phyloP scores from a whole-genome alignment of 2,888 invertebrate genomes.

The Tetheella fluctuosa region DNA sequence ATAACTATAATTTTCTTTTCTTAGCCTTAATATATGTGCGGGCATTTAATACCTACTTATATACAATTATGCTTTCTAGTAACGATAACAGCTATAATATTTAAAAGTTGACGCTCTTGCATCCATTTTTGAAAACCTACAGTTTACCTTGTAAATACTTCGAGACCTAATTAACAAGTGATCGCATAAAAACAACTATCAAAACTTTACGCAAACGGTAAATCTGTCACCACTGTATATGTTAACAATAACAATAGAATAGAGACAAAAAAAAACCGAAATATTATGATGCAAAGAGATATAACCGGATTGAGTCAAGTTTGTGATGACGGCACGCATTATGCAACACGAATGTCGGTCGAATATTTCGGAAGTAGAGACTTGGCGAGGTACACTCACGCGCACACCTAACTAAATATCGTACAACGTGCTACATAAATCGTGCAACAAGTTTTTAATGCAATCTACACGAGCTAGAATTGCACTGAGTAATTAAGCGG shows the following conservation, averaged over 20 bases:
- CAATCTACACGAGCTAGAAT: not conserved
- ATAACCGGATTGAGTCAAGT: constrained; percentile 34
- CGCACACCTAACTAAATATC: constrained; percentile 22
- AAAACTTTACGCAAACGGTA: not conserved
- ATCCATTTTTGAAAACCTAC: not conserved
- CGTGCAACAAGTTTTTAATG: not conserved
- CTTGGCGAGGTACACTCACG: constrained; percentile 18
- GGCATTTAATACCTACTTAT: no score
- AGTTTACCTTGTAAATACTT: not conserved
- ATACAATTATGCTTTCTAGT: not conserved
- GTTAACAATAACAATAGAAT: not conserved
- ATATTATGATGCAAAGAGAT: not conserved
- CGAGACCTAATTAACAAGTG: no score
- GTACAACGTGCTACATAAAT: constrained; percentile 17
- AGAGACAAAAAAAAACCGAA: not conserved
- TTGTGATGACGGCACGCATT: constrained; percentile 46
- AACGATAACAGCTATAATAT: not conserved
- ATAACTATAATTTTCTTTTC: no score
- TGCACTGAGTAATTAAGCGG: not conserved
- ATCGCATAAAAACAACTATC: not conserved
- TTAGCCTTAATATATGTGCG: no score
- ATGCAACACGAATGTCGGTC: constrained; percentile 63
- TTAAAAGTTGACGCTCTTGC: not conserved
- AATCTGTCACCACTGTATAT: not conserved
- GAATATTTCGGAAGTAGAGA: constrained; percentile 61